phyloP scores from a whole-genome alignment of 1,140 invertebrate species.

The Atta texana region DNA sequence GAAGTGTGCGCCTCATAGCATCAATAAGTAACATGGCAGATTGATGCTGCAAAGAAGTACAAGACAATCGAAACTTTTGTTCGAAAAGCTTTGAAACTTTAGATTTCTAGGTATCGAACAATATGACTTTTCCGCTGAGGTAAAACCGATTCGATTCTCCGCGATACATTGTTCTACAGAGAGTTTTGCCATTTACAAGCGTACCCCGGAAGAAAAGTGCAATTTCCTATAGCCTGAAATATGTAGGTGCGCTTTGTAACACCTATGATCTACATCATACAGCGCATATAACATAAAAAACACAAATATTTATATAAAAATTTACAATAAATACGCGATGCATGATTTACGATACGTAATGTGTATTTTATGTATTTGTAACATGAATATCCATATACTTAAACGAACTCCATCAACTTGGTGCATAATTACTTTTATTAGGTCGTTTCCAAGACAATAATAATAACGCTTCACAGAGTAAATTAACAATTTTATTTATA shows the following conservation, averaged over 20 bases:
- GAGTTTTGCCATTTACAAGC: background rate
- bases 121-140: background rate
- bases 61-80: conserved; percentile 25
- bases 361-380: background rate
- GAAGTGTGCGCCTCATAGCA: background rate
- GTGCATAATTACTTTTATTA: background rate
- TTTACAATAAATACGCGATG: background rate
- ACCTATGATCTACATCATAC: background rate
- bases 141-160: conserved; percentile 8
- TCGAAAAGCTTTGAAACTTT: conserved; percentile 20
- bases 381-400: background rate
- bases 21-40: background rate
- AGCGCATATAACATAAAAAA: background rate
- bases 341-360: background rate
- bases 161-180: background rate
- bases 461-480: background rate
- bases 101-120: background rate
- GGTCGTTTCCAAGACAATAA: background rate
- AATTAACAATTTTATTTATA: conserved; percentile 1
- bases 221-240: background rate
- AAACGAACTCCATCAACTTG: conserved; percentile 2
- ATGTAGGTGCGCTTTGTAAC: background rate
- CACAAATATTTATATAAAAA: background rate
- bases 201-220: background rate
- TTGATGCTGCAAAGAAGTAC: background rate